Conservation (phyloP, 2,797 vertebrate species). For the Alectoris magna region DNA sequence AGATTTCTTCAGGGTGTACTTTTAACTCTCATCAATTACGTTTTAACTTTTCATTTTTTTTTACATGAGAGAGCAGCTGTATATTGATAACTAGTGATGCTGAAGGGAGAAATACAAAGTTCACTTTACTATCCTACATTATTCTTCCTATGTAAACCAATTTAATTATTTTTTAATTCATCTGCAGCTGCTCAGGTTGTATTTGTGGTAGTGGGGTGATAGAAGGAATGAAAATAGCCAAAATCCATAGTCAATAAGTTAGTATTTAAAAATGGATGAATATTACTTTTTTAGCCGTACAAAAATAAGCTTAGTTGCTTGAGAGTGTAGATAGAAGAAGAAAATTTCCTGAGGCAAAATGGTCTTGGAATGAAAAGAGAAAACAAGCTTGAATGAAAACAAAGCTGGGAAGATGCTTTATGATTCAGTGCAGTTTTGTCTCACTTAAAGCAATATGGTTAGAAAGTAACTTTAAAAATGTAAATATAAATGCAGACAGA, state of each 20-base stretch:
- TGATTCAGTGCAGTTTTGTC: background rate
- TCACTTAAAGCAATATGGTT: background rate
- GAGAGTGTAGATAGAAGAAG: background rate
- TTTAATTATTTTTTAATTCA: slow-evolving; percentile 70
- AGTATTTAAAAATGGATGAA: slow-evolving; percentile 64
- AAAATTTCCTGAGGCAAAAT: slow-evolving; percentile 44
- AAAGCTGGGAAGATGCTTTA: slow-evolving; percentile 22
- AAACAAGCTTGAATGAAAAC: slow-evolving; percentile 36
- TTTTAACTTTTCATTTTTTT: slow-evolving; percentile 47
- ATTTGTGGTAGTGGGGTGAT: background rate
- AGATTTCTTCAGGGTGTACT: slow-evolving; percentile 11
- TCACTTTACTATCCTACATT: background rate
- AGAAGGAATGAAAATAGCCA: background rate
- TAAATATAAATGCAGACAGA: background rate
- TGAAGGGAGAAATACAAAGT: slow-evolving; percentile 41
- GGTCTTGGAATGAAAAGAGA: slow-evolving; percentile 40
- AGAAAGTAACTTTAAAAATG: background rate
- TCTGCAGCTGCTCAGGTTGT: slow-evolving; percentile 59
- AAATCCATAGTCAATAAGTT: slow-evolving; percentile 32
- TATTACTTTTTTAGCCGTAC: slow-evolving; percentile 24
- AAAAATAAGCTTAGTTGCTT: slow-evolving; percentile 1
- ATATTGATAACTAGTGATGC: background rate
- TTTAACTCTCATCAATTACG: slow-evolving; percentile 16
- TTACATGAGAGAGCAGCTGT: slow-evolving; percentile 20
- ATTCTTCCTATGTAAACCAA: slow-evolving; percentile 6